Conservation (phyloP, 2,113 vertebrate genomes). For the Tilapia sparmanii region DNA sequence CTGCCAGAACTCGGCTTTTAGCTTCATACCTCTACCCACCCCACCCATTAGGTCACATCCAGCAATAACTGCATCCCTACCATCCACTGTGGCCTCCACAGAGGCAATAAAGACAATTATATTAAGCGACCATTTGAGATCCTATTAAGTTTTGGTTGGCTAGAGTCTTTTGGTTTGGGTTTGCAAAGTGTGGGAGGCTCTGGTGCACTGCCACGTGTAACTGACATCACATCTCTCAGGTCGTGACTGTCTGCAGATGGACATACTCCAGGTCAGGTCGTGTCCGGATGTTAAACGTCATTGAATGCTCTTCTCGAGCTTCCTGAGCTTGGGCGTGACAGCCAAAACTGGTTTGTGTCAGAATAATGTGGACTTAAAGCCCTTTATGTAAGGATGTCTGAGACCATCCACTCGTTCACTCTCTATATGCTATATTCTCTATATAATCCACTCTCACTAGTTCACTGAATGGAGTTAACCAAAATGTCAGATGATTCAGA, state of each 20-base stretch:
- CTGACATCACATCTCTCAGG: conserved; percentile 15
- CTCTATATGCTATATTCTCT: background rate
- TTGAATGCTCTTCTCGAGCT: background rate
- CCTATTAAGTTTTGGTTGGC: conserved; percentile 37
- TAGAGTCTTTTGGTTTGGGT: conserved; percentile 12
- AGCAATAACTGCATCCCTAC: conserved; percentile 24
- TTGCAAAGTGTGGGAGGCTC: background rate
- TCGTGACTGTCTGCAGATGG: background rate
- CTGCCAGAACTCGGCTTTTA: conserved; percentile 25
- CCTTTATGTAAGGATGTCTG: background rate
- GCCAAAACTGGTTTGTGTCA: background rate
- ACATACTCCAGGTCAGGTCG: background rate
- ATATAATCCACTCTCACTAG: background rate
- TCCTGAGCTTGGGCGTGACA: background rate
- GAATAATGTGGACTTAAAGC: background rate
- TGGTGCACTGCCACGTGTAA: conserved; percentile 18
- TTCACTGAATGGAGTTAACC: background rate
- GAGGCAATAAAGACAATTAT: conserved; percentile 54
- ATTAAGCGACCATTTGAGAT: conserved; percentile 55
- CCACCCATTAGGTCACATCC: background rate
- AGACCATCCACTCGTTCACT: background rate
- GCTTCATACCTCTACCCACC: conserved; percentile 13
- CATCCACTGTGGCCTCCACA: background rate
- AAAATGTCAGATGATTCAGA: background rate
- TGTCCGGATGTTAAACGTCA: background rate